A percentile compares a stretch with the other conserved stretches of the same genome.
Conservation (phyloP, 2,888 invertebrate genomes). For the Meteorus colon region DNA sequence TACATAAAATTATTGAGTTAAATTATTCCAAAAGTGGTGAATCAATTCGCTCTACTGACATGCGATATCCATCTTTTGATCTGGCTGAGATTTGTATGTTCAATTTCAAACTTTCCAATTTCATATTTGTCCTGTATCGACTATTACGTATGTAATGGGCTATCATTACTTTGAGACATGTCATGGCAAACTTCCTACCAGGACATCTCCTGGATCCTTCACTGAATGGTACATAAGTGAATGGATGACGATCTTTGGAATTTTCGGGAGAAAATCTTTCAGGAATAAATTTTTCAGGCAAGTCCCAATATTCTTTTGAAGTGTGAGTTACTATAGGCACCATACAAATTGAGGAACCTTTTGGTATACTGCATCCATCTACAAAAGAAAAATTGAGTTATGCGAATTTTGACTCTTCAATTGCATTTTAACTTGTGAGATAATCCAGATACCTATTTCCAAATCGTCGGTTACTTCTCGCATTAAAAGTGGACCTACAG, state of each 20-base stretch:
- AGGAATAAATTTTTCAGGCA: constrained; percentile 56
- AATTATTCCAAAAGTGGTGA: too few species aligned
- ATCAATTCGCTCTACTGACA: constrained; percentile 45
- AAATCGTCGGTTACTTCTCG: constrained; percentile 17
- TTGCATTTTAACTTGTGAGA: background rate
- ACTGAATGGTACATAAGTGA: constrained; percentile 54
- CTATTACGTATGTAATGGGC: constrained; percentile 53
- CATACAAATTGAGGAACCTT: constrained; percentile 53
- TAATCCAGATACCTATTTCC: background rate
- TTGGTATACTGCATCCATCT: constrained; percentile 56
- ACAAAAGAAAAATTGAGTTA: background rate
- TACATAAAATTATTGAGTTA: too few species aligned
- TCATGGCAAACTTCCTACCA: constrained; percentile 54
- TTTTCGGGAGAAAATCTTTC: constrained; percentile 57
- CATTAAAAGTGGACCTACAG: background rate
- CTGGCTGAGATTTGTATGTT: constrained; percentile 55
- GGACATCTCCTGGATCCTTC: constrained; percentile 51
- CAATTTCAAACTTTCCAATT: constrained; percentile 46
- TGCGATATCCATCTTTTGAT: constrained; percentile 50
- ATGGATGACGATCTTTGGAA: constrained; percentile 53
- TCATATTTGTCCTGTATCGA: constrained; percentile 41
- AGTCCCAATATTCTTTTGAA: constrained; percentile 52
- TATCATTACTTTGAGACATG: constrained; percentile 54
- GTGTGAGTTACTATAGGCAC: constrained; percentile 52
- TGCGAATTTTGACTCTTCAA: background rate